A percentile compares a stretch with the other conserved stretches of the same genome.
phyloP scores from a whole-genome alignment of 2,113 vertebrate species.

The Silurus asotus region DNA sequence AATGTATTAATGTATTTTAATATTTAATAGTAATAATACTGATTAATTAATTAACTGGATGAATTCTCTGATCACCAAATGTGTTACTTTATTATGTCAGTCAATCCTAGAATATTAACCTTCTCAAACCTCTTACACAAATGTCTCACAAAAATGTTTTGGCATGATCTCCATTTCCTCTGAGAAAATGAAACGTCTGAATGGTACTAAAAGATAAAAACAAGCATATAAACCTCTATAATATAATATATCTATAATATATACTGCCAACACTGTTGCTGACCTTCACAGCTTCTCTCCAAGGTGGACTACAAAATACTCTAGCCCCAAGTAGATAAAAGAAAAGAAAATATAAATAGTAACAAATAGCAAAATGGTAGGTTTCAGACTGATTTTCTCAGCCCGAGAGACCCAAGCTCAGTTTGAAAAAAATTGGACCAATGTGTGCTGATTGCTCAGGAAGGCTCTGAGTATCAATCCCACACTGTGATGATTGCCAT shows the following conservation, averaged over 20 bases:
- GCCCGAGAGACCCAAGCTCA: background rate
- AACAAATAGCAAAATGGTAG: too few species aligned
- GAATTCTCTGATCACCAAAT: background rate
- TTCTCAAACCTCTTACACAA: background rate
- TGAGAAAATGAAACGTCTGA: background rate
- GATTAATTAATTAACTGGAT: background rate
- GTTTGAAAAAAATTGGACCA: background rate
- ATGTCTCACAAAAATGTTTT: background rate
- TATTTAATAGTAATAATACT: background rate
- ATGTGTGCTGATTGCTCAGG: background rate
- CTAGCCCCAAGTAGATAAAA: background rate
- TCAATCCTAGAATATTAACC: background rate
- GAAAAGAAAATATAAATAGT: background rate
- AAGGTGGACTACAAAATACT: background rate
- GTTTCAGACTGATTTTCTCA: background rate
- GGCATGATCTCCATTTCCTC: background rate
- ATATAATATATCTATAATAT: background rate
- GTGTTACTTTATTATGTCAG: background rate
- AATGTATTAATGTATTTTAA: too few species aligned
- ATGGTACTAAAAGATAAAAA: background rate
- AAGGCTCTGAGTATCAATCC: background rate
- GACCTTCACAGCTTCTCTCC: background rate
- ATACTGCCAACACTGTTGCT: background rate
- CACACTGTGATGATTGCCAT: constrained; percentile 1
- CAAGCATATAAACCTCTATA: background rate